Percentiles rank a stretch among this genome's conserved stretches.
phyloP scores from a whole-genome alignment of 2,113 vertebrate species.

The Aspidoscelis tigris region DNA sequence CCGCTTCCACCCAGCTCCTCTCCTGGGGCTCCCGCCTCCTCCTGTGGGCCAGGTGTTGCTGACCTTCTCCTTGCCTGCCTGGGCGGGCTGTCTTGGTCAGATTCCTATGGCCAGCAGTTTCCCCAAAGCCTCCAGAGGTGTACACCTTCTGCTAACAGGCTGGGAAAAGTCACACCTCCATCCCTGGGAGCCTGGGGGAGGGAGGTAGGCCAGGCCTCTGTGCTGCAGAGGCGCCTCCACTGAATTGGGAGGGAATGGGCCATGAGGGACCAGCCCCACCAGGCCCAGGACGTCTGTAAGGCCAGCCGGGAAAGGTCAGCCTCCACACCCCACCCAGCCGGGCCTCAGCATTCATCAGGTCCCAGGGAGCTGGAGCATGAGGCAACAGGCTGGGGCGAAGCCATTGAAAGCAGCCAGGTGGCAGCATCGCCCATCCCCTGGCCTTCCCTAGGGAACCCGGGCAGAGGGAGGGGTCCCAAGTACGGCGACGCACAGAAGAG shows the following conservation, averaged over 20 bases:
- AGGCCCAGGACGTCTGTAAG: background rate
- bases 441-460: no score
- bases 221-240: background rate
- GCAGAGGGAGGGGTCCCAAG: no score
- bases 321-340: background rate
- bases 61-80: background rate
- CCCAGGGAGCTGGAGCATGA: background rate
- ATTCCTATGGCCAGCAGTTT: background rate
- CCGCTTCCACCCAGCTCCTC: no score
- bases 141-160: background rate
- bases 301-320: background rate
- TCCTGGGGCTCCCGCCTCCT: background rate
- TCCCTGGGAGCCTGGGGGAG: background rate
- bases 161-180: slow-evolving; percentile 11
- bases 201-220: background rate
- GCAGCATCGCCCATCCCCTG: no score
- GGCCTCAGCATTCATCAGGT: no score
- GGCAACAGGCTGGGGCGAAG: no score
- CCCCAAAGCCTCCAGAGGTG: background rate
- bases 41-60: no score
- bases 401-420: no score
- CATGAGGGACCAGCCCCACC: background rate
- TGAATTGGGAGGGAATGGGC: background rate
- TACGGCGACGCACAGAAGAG: no score
- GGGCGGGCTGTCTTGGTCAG: background rate